Evolutionary conservation across 2,888 invertebrate genomes (phyloP), one percentile per base, ranked within the genome.

Genomic region (Nymphalis c-album): DNA sequence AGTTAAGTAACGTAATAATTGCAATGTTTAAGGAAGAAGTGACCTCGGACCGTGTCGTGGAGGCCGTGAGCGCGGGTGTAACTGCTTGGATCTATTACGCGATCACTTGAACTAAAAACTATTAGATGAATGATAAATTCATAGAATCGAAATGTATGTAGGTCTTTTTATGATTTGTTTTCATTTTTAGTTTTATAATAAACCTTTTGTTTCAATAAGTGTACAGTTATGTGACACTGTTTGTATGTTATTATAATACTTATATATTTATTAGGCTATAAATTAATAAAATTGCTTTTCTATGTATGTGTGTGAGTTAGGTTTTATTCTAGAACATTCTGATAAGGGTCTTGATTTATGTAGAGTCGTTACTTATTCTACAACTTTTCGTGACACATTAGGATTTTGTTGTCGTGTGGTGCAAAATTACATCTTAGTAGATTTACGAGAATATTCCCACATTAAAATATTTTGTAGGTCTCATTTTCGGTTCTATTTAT

Each of bases 1-100:
- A 59, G 31, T 59, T 45, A 45, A 40, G 47, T 64, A 45, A 61
- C 16, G 48, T 53, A 64, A 61, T 50, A 47, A 64, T 66, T 26
- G 55, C 53, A 69, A 65, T 67, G 57, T 70, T 55, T 77, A 77
- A 87, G 86, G 88, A 88, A 84, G 86, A 85, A 79, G 77, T 80
- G 85, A 73, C 89, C 90, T 90, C 84, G 84, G 70, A 60, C 74
- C 72, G 74, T 76, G 80, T 77, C 78, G 77, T 77, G 73, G 80
- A 85, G 86, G 86, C 79, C 82, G 76, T 71, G 65, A 46, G 73
- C 76, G 78, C 74, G 66, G 60, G 73, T 76, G 76, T 75, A 75
- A 78, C 71, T 77, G 78, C 74, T 85, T 80, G 78, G 71, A 75
- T 48, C 58, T 65, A 81, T 79, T 81, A 84, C 78, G 79, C 77